These are phyloP conservation scores for Neotoma lepida DNA, from an alignment of 2,113 vertebrate species.

Conservation along the genomic window DNA sequence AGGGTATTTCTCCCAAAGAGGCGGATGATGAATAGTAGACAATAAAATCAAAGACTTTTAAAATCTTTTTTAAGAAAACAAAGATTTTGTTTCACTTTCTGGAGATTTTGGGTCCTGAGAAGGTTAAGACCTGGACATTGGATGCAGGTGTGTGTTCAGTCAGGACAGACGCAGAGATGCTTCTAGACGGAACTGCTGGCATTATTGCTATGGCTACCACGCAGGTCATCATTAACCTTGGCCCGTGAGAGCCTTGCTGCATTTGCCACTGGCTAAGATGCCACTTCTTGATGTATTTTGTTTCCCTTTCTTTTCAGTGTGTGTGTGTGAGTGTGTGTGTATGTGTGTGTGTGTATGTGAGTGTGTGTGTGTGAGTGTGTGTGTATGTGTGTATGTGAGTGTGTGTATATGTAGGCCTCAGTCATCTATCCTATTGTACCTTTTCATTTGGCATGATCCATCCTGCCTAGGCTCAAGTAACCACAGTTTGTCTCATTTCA, in stretches of 20 bases:
- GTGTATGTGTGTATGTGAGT: too few species aligned
- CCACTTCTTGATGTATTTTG: not conserved
- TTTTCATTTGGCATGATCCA: slow-evolving; percentile 8
- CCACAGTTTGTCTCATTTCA: slow-evolving; percentile 1
- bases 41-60: not conserved
- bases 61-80: not conserved
- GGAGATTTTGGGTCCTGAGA: not conserved
- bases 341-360: too few species aligned
- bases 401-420: not conserved
- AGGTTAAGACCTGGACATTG: not conserved
- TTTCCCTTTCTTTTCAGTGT: not conserved
- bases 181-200: not conserved
- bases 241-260: not conserved
- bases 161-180: not conserved
- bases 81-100: not conserved
- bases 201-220: not conserved
- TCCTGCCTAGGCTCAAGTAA: not conserved
- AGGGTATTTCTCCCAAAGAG: not conserved
- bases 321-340: too few species aligned
- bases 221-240: not conserved
- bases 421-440: not conserved
- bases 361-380: too few species aligned
- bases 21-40: not conserved
- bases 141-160: not conserved
- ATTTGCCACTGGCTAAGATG: not conserved